Evolutionary conservation across 2,113 vertebrate genomes (phyloP).

Genomic region (Heterochromis multidens): DNA sequence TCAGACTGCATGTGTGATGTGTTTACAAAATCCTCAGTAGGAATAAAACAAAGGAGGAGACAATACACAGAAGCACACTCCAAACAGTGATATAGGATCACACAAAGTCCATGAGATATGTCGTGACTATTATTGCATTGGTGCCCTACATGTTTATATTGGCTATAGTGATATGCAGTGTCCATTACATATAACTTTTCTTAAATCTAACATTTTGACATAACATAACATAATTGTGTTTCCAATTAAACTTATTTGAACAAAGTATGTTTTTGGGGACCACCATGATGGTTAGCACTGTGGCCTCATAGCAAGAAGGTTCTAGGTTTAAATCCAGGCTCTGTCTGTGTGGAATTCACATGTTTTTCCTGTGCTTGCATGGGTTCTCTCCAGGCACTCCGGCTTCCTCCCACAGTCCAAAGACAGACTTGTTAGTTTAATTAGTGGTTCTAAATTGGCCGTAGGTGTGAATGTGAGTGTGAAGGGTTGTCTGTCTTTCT

Average conservation of each 20-base stretch:
- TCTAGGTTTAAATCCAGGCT: too few species aligned
- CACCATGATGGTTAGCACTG: too few species aligned
- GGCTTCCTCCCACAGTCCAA: too few species aligned
- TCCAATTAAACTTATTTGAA: not conserved
- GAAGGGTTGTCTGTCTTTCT: too few species aligned
- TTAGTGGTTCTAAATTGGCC: not conserved
- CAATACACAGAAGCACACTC: not conserved
- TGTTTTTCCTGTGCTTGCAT: too few species aligned
- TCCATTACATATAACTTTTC: not conserved
- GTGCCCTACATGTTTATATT: too few species aligned
- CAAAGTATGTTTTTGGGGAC: not conserved
- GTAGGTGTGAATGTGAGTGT: too few species aligned
- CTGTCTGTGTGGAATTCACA: too few species aligned
- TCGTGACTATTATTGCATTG: not conserved
- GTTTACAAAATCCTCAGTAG: not conserved
- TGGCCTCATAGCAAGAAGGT: too few species aligned
- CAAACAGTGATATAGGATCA: not conserved
- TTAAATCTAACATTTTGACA: not conserved
- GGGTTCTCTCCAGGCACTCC: too few species aligned
- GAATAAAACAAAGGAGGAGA: not conserved
- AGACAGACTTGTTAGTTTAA: not conserved
- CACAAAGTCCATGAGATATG: not conserved
- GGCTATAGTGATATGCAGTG: not conserved
- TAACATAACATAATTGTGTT: not conserved
- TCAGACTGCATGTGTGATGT: slow-evolving; percentile 1